Evolutionary conservation across 2,888 invertebrate genomes (phyloP), one percentile per base, ranked within the genome.

Genomic region (Nymphalis urticae): DNA sequence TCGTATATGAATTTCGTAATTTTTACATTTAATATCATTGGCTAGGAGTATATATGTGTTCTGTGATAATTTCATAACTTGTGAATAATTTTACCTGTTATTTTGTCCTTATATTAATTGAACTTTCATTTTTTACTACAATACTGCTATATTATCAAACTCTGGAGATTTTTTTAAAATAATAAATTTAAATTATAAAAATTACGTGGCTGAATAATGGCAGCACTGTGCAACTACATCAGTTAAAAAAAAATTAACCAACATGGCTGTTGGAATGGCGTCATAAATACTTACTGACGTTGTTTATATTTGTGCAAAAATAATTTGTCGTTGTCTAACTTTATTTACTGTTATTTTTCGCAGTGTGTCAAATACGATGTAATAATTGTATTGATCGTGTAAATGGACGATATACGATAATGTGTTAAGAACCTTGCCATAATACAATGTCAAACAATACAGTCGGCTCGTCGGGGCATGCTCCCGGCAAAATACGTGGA

Each of bases 401-500:
- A 63, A 70, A 73, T 72, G 70, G 75, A 78, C 66, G 58, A 72
- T 78, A 72, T 73, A 75, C 73, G 71, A 88, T 82, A 82, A 91
- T 91, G 90, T 82, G 76, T 80, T 91, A 83, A 82, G 79, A 76
- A 75, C 77, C 72, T 71, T 71, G 74, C 68, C 70, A 77, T 71
- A 76, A 75, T 82, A 89, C 79, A 78, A 92, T 92, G 92, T 89
- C 92, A 83, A 92, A 91, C 84, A 92, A 91, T 80, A 90, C 91
- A 77, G 92, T 92, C 88, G 92, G 92, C 82, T 92, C 92, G 75
- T 91, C 92, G 77, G 92, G 92, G 80, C 91, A 91, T 81, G 89
- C 91, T 91, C 92, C 92, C 91, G 93, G 93, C 85, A 94, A 94
- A 90, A 89, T 93, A 85, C 90, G 94, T 89, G 95, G 95, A 81